A percentile compares a stretch with the other conserved stretches of the same genome.
These are phyloP conservation scores for Drosophila grimshawi DNA, from an alignment of 1,140 invertebrate genomes.

Conservation along the genomic window DNA sequence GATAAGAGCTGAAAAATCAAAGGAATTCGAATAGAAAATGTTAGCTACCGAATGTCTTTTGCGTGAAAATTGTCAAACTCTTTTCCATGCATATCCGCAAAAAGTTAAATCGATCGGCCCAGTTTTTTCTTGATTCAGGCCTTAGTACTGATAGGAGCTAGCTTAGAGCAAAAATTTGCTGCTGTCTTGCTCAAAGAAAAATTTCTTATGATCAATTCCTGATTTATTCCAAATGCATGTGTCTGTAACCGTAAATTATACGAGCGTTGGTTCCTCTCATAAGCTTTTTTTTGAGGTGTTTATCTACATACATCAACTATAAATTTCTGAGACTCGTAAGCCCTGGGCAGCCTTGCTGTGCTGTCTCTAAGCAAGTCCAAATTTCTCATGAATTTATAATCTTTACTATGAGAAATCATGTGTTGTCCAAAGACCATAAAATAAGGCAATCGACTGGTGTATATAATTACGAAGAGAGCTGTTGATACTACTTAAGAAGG, in stretches of 20 bases:
- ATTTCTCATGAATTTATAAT: not conserved
- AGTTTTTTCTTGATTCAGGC: too few relatives aligned
- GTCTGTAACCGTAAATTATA: not conserved
- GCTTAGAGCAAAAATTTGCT: not conserved
- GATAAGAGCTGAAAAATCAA: too few relatives aligned
- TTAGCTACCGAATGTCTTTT: too few relatives aligned
- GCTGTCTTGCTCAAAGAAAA: not conserved
- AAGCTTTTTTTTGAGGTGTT: not conserved
- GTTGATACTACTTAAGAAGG: too few relatives aligned
- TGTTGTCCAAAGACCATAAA: not conserved
- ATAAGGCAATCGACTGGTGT: conserved; percentile 1
- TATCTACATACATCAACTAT: not conserved
- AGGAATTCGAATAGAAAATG: too few relatives aligned
- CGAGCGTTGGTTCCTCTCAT: not conserved
- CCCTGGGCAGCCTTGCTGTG: not conserved
- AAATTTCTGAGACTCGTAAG: not conserved
- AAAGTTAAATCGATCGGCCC: too few relatives aligned
- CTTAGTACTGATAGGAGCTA: too few relatives aligned
- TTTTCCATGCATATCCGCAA: too few relatives aligned
- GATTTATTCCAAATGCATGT: not conserved
- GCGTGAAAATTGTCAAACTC: too few relatives aligned
- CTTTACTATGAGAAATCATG: not conserved
- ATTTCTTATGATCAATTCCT: not conserved
- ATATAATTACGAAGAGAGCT: not conserved
- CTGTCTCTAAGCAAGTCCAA: not conserved